Evolutionary conservation across 1,140 invertebrate genomes (phyloP).

Genomic region (Manduca sexta): DNA sequence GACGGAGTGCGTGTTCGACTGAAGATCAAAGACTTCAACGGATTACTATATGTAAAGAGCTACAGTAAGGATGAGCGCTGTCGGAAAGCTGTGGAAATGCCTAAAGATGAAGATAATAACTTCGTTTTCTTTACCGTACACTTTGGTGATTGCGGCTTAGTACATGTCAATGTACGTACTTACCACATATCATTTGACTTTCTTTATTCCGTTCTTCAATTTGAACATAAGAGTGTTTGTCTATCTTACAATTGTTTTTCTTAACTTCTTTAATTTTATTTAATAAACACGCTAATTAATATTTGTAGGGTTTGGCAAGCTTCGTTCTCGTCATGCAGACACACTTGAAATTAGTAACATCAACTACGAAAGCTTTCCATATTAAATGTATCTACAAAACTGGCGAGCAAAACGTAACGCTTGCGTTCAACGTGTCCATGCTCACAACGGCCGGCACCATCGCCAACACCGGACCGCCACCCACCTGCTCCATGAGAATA

Average conservation of each 20-base stretch:
- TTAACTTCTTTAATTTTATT: too few relatives aligned
- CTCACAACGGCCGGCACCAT: slow-evolving; percentile 95
- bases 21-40: slow-evolving; percentile 89
- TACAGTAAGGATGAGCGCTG: slow-evolving; percentile 95
- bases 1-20: slow-evolving; percentile 93
- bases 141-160: slow-evolving; percentile 92
- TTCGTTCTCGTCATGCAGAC: slow-evolving; percentile 96
- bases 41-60: slow-evolving; percentile 94
- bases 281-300: background rate
- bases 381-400: slow-evolving; percentile 96
- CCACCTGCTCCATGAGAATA: slow-evolving; percentile 93
- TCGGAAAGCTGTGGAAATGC: slow-evolving; percentile 83
- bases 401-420: slow-evolving; percentile 92
- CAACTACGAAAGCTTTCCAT: slow-evolving; percentile 94
- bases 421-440: slow-evolving; percentile 97
- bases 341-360: slow-evolving; percentile 95
- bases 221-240: too few relatives aligned
- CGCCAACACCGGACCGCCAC: slow-evolving; percentile 94
- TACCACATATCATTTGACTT: too few relatives aligned
- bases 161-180: slow-evolving; percentile 87
- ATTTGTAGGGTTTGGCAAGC: slow-evolving; percentile 85
- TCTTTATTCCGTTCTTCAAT: too few relatives aligned
- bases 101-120: slow-evolving; percentile 77
- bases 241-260: too few relatives aligned
- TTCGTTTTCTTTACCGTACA: slow-evolving; percentile 92